Percentiles rank a stretch among this genome's conserved stretches.
Conservation (phyloP, 1,140 invertebrate species). For the Megalopta genalis region DNA sequence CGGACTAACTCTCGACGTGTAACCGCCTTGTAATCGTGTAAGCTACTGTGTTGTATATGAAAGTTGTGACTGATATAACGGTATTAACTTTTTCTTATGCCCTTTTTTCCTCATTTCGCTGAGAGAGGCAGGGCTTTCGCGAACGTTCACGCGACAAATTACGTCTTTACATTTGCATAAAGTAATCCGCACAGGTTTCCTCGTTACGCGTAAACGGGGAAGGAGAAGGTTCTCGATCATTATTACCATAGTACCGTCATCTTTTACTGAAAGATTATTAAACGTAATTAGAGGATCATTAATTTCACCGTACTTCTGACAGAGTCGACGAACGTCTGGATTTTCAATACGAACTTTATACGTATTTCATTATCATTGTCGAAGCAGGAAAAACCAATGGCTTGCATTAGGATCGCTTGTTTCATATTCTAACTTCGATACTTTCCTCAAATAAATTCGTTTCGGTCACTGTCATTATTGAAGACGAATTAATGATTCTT, state of each 20-base stretch:
- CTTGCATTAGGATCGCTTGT: not conserved
- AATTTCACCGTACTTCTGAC: conserved; percentile 45
- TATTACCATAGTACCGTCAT: conserved; percentile 47
- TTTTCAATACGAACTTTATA: conserved; percentile 11
- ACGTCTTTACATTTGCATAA: conserved; percentile 30
- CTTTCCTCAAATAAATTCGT: not conserved
- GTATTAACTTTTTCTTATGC: conserved; percentile 39
- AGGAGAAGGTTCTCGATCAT: conserved; percentile 47
- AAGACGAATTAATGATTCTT: conserved; percentile 55
- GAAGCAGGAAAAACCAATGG: not conserved
- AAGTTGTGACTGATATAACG: conserved; percentile 48
- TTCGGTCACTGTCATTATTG: not conserved
- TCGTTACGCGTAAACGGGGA: conserved; percentile 40
- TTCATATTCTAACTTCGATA: not conserved
- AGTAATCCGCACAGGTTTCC: conserved; percentile 52
- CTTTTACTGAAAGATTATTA: conserved; percentile 44
- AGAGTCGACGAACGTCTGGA: not conserved
- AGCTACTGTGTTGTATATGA: conserved; percentile 56
- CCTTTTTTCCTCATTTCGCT: conserved; percentile 32
- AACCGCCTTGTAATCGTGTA: conserved; percentile 59
- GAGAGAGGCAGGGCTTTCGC: conserved; percentile 41
- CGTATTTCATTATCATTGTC: conserved; percentile 9
- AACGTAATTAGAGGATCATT: conserved; percentile 50
- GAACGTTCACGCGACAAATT: conserved; percentile 28
- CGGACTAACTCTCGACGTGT: conserved; percentile 62